Base-by-base conservation (phyloP, 2,113 vertebrate species). In the Siphamia tubifer region DNA sequence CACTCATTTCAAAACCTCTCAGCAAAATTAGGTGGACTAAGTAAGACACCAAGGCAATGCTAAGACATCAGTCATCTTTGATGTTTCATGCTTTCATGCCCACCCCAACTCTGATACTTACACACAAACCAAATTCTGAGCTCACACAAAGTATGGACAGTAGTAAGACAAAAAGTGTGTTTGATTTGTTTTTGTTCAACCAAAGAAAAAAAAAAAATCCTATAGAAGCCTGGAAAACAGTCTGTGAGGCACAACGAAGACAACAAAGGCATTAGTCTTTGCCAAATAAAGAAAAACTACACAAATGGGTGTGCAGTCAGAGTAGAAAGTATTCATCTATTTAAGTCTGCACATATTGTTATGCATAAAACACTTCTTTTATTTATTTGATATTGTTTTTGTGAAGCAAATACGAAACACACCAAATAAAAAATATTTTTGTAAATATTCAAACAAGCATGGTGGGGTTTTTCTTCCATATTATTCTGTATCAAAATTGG, bases 1-100 rank as follows among this genome's bases (percentile, higher is more conserved):
- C 84, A 76, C 87, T 88, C 84, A 87, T 91, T 89, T 81, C 56
- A 81, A 81, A 90, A 87, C 87, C 90, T 92, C 86, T 93, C 87
- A 89, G 79, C 83, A 89, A 91, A 91, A 91, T 90, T 85, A 92
- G 84, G 78, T 79, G 74, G 85, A 82, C 85, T 74, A 83, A 85
- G 85, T 61, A 77, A 82, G 74, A 74, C 79, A 47, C 56, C 34
- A 31, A 67, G 52, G 60, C 57, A 72, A 57, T 30, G 68, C 73
- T 68, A 62, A 74, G 68, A 69, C 77, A 86, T 90, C 78, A 81
- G 63, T 84, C 52, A 68, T 12, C 36, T 66, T 80, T 77, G 78
- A 65, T 77, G 74, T 69, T 83, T 74, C 47, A 67, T 67, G 64
- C 69, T 64, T 72, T 74, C 52, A 63, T 27, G 38, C 56, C 62